phyloP scores from a whole-genome alignment of 2,797 vertebrate genomes.

The Leptatherina wallacei region DNA sequence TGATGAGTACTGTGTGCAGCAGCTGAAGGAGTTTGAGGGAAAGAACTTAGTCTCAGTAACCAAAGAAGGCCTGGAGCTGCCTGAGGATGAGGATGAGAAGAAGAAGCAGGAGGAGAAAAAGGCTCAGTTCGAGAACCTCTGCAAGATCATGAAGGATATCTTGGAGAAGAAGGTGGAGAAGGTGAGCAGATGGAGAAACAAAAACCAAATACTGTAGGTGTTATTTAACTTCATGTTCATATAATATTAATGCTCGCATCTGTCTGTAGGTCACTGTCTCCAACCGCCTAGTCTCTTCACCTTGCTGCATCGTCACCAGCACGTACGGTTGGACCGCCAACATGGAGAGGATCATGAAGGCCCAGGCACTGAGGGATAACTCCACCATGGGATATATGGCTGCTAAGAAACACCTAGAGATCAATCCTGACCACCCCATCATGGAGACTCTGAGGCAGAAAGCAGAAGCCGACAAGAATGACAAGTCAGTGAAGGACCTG shows the following conservation, averaged over 20 bases:
- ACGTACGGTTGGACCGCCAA: conserved; percentile 96
- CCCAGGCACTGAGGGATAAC: conserved; percentile 93
- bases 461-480: conserved; percentile 96
- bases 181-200: conserved; percentile 71
- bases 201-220: not conserved
- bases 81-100: conserved; percentile 95
- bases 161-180: conserved; percentile 96
- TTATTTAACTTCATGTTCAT: no score
- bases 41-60: conserved; percentile 94
- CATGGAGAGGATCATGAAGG: conserved; percentile 99
- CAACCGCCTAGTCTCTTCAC: conserved; percentile 92
- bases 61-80: conserved; percentile 96
- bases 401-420: conserved; percentile 96
- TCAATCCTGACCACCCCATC: conserved; percentile 94
- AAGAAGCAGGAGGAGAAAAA: conserved; percentile 93
- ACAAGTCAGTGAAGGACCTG: conserved; percentile 97
- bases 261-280: conserved; percentile 87
- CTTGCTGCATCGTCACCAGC: conserved; percentile 95
- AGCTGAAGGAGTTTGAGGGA: conserved; percentile 94
- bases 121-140: conserved; percentile 90
- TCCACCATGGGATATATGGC: conserved; percentile 99
- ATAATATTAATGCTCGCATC: conserved; percentile 1
- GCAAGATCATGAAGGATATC: conserved; percentile 96
- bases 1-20: conserved; percentile 97
- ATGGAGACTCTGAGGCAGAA: conserved; percentile 93